Base-by-base conservation (phyloP, 2,113 vertebrate species). In the Phyllostomus hastatus region DNA sequence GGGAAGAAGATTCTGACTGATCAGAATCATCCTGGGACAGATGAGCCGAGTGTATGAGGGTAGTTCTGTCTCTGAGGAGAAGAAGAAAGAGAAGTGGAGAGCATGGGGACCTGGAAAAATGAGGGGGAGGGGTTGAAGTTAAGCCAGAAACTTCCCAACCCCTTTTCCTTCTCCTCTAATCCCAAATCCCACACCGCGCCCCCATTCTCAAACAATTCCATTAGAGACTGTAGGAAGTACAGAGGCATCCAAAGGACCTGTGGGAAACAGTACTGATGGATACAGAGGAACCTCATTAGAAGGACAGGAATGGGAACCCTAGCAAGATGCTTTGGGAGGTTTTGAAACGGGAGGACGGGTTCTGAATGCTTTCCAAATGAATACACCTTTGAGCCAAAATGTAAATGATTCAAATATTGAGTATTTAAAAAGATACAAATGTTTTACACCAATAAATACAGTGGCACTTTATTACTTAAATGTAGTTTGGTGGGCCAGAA, bases 371-470 rank as follows among this genome's bases (percentile, higher is more conserved):
- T 89, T 76, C 57, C 50, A 54, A 52, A 61, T 43, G 46, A 89
- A 66, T 5, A 16, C 4, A 38, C n/a, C 59, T 92, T 70, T 76
- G 89, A 70, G 43, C 38, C 85, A 67, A 57, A 91, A n/a, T 61
- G 15, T 64, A 94, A 88, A 48, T 61, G 48, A 88, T 8, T 80
- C n/a, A 69, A 20, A 52, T 31, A 59, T 24, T 0, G 82, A 28
- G 11, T 59, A 35, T 91, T 88, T 88, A 20, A 48, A 96, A 54
- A 84, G 61, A 75, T 52, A 31, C 64, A 59, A 82, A 41, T 80
- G 17, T 59, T 73, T 90, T 90, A 84, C 12, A 19, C 35, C 48
- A 59, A 5, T 31, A 79, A 57, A 41, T 78, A 59, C 5, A 17
- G n/a, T 86, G 24, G 41, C 19, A 69, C 75, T 76, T 85, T 92